These are phyloP conservation scores for Florisuga fusca DNA, from an alignment of 2,797 vertebrate genomes.

Conservation along the genomic window DNA sequence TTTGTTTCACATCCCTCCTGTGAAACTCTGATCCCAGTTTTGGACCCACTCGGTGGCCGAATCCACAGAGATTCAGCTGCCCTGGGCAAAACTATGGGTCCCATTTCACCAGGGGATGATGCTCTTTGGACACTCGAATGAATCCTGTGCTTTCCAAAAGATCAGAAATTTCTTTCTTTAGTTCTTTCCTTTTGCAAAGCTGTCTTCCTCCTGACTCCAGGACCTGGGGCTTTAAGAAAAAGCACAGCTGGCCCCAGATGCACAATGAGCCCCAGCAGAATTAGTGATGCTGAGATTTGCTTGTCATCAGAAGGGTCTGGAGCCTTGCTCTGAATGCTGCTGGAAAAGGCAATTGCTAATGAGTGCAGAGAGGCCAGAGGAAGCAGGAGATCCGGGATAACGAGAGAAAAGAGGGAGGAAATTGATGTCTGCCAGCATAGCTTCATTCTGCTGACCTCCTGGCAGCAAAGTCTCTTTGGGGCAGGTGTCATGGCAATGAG, in stretches of 20 bases:
- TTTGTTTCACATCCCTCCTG: background rate
- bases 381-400: background rate
- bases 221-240: background rate
- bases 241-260: rapidly evolving
- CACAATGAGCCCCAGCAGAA: background rate
- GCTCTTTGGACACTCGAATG: background rate
- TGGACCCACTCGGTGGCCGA: rapidly evolving
- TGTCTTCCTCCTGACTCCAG: background rate
- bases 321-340: background rate
- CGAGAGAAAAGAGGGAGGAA: background rate
- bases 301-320: background rate
- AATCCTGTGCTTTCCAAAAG: background rate
- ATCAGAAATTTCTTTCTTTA: background rate
- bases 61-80: background rate
- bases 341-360: background rate
- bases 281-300: background rate
- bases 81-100: background rate
- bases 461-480: background rate
- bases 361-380: background rate
- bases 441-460: background rate
- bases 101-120: background rate
- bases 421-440: background rate
- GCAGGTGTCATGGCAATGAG: background rate
- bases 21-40: background rate
- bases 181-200: background rate